Conservation (phyloP, 2,113 vertebrate genomes). For the Elephas maximus region DNA sequence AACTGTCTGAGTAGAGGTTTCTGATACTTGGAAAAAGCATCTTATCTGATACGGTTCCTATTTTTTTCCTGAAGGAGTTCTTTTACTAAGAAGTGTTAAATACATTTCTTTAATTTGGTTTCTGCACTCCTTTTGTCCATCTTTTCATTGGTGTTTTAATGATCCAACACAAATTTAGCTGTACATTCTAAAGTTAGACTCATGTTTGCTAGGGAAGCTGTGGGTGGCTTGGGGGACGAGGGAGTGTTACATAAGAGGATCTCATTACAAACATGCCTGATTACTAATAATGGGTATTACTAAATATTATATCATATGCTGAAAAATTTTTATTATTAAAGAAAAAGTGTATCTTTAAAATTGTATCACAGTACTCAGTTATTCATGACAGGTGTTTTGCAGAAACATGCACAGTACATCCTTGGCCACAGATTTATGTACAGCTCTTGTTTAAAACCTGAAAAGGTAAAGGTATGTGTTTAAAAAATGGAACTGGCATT, state of each 20-base stretch:
- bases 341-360: conserved; percentile 76
- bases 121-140: neutral
- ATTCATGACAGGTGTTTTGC: conserved; percentile 76
- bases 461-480: conserved; percentile 67
- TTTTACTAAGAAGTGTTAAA: neutral
- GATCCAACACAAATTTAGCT: neutral
- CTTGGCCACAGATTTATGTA: conserved; percentile 69
- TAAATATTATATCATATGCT: conserved; percentile 72
- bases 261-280: conserved; percentile 71
- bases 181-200: conserved; percentile 4
- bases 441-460: conserved; percentile 62
- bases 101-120: conserved; percentile 36
- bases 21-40: neutral
- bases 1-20: neutral
- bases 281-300: conserved; percentile 75
- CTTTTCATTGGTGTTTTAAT: conserved; percentile 35
- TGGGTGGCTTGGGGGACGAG: neutral
- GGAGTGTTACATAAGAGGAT: conserved; percentile 42
- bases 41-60: neutral
- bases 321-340: conserved; percentile 74
- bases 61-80: neutral
- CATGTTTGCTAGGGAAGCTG: neutral
- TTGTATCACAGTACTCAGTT: conserved; percentile 69
- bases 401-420: conserved; percentile 71
- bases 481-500: conserved; percentile 55